Conservation (phyloP, 2,797 vertebrate genomes). For the Crenuchus spilurus region DNA sequence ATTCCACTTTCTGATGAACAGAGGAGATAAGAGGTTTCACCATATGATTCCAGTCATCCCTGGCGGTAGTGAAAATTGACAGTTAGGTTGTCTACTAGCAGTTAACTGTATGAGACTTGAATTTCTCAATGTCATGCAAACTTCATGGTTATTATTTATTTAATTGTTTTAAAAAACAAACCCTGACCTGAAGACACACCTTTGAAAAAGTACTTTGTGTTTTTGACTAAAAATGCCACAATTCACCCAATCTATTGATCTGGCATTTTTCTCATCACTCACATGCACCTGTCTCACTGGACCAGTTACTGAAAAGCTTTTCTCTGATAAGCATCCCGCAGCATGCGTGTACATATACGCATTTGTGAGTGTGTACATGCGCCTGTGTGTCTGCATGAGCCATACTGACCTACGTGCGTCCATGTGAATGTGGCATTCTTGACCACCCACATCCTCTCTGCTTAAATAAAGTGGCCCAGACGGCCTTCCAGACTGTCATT, state of each 20-base stretch:
- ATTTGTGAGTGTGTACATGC: background rate
- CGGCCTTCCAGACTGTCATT: background rate
- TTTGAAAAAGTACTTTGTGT: background rate
- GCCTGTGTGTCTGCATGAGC: background rate
- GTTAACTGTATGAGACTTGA: background rate
- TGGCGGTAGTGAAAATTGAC: background rate
- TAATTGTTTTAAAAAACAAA: background rate
- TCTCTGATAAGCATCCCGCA: conserved; percentile 40
- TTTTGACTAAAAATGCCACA: background rate
- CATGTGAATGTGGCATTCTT: conserved; percentile 11
- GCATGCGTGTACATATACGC: background rate
- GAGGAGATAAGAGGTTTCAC: background rate
- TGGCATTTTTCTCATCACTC: conserved; percentile 27
- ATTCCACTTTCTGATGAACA: background rate
- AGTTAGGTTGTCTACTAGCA: background rate
- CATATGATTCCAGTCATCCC: background rate
- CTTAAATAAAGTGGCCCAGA: conserved; percentile 32
- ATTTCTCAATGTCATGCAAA: background rate
- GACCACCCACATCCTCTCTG: background rate
- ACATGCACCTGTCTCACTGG: background rate
- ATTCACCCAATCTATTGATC: conserved; percentile 35
- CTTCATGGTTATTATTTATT: background rate
- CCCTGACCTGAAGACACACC: background rate
- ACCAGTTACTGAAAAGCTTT: conserved; percentile 4
- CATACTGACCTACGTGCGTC: background rate